Percentiles rank a stretch among this genome's conserved stretches.
These are phyloP conservation scores for Gymnodraco acuticeps DNA, from an alignment of 2,797 vertebrate species.

Conservation along the genomic window DNA sequence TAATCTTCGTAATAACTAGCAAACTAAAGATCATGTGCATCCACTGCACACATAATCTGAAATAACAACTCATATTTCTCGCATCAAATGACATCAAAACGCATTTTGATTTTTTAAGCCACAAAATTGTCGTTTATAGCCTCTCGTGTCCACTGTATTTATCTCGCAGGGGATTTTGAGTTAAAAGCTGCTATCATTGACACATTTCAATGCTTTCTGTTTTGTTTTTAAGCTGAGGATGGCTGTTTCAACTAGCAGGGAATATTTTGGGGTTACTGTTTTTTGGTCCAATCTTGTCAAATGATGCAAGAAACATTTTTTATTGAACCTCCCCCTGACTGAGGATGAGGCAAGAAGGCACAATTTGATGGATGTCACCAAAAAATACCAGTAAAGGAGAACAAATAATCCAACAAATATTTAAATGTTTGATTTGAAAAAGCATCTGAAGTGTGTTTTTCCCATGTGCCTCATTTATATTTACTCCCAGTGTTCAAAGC, in stretches of 20 bases:
- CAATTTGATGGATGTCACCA: conserved; percentile 38
- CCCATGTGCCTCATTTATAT: conserved; percentile 60
- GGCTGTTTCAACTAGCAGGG: conserved; percentile 17
- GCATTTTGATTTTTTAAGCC: background rate
- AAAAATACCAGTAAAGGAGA: conserved; percentile 7
- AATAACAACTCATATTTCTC: too few species aligned
- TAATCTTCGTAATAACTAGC: too few species aligned
- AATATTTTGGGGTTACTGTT: conserved; percentile 25
- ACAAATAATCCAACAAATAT: conserved; percentile 23
- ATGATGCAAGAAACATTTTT: conserved; percentile 7
- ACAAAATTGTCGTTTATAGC: background rate
- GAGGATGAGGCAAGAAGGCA: conserved; percentile 24
- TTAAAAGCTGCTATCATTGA: background rate
- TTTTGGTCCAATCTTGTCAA: conserved; percentile 42
- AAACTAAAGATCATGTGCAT: too few species aligned
- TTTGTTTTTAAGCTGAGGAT: conserved; percentile 13
- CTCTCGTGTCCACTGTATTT: background rate
- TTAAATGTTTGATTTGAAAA: conserved; percentile 30
- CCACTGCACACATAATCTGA: too few species aligned
- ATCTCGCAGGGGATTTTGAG: conserved; percentile 6
- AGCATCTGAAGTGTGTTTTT: conserved; percentile 46
- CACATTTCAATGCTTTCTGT: conserved; percentile 4
- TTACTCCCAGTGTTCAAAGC: conserved; percentile 63
- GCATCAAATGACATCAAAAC: too few species aligned
- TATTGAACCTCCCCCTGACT: conserved; percentile 5